Conservation (phyloP, 2,113 vertebrate species). For the Ivindomyrus marchei region DNA sequence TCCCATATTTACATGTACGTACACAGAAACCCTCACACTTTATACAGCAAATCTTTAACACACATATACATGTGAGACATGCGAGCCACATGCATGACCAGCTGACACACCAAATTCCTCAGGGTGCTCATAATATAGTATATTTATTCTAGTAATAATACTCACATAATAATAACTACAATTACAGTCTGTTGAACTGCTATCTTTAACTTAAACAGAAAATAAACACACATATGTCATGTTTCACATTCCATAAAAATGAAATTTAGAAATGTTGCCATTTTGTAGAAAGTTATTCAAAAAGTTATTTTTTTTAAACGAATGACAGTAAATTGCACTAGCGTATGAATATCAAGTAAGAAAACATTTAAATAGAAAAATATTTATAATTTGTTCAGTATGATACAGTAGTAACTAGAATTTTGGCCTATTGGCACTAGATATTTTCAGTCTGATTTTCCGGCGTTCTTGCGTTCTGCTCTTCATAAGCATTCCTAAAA, state of each 20-base stretch:
- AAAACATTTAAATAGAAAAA: not conserved
- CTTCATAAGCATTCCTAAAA: conserved; percentile 22
- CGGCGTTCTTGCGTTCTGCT: not conserved
- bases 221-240: not conserved
- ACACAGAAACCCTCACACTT: not conserved
- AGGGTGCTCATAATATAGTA: not conserved
- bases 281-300: not conserved
- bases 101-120: not conserved
- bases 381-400: not conserved
- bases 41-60: not conserved
- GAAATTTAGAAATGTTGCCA: not conserved
- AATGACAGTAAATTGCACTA: not conserved
- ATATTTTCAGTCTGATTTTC: conserved; percentile 9
- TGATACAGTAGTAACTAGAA: not conserved
- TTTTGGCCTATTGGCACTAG: not conserved
- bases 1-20: not conserved
- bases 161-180: not conserved
- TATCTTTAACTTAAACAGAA: not conserved
- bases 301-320: not conserved
- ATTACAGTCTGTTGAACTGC: not conserved
- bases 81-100: not conserved
- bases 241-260: conserved; percentile 5
- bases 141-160: not conserved
- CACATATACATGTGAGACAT: not conserved
- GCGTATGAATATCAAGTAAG: not conserved